A percentile compares a stretch with the other conserved stretches of the same genome.
Conservation (phyloP, 2,797 vertebrate genomes). For the Bovichtus diacanthus region DNA sequence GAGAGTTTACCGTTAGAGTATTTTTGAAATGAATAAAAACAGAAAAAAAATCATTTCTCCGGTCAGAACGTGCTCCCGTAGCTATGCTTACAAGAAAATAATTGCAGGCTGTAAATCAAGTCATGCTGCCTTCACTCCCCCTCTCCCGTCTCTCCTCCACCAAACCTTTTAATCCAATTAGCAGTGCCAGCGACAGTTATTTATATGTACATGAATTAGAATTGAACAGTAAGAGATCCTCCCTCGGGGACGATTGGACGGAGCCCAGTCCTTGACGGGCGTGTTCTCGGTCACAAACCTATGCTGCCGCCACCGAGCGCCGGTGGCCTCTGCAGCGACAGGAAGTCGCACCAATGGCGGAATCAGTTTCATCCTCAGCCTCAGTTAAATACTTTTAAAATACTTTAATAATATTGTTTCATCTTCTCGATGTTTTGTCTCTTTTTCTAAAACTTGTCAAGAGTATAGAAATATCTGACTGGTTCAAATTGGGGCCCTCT, state of each 20-base stretch:
- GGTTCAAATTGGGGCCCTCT: conserved; percentile 16
- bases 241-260: conserved; percentile 69
- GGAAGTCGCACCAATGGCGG: conserved; percentile 10
- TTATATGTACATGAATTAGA: conserved; percentile 82
- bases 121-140: conserved; percentile 19
- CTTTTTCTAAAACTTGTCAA: conserved; percentile 13
- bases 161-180: conserved; percentile 80
- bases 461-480: conserved; percentile 22
- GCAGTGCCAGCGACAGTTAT: conserved; percentile 73
- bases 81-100: not conserved
- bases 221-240: conserved; percentile 70
- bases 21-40: not conserved
- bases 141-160: conserved; percentile 34
- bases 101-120: conserved; percentile 40
- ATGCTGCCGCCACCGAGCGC: conserved; percentile 11
- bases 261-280: conserved; percentile 70
- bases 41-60: not conserved
- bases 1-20: not conserved
- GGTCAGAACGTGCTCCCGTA: not conserved
- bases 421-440: conserved; percentile 11
- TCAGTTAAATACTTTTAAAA: no score
- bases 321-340: conserved; percentile 7
- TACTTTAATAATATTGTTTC: conserved; percentile 12
- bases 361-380: conserved; percentile 2
- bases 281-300: conserved; percentile 38